Conservation (phyloP, 2,797 vertebrate genomes). For the Clarias fuscus region DNA sequence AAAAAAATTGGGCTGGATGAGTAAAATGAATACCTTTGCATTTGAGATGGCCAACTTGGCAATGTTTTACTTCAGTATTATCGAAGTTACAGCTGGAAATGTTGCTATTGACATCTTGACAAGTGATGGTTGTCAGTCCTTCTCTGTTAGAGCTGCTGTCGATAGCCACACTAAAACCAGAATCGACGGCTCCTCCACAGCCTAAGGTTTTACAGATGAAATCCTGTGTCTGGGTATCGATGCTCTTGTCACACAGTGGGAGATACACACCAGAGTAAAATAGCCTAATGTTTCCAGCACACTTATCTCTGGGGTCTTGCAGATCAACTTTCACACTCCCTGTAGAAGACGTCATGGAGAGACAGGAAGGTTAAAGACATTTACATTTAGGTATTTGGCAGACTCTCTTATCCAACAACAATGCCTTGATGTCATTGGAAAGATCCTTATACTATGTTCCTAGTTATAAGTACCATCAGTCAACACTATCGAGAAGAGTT, state of each 20-base stretch:
- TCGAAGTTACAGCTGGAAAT: constrained; percentile 11
- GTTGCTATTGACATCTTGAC: rapidly evolving
- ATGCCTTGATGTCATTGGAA: no score
- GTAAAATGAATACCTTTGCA: constrained; percentile 46
- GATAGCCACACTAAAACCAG: rapidly evolving
- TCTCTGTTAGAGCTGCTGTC: rapidly evolving
- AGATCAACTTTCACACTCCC: constrained; percentile 56
- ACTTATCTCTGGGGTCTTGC: constrained; percentile 29
- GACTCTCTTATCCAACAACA: no score
- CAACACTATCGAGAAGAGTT: no score
- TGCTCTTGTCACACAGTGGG: constrained; percentile 1
- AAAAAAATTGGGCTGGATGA: background rate
- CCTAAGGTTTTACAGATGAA: constrained; percentile 52
- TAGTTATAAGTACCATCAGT: no score
- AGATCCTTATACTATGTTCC: no score
- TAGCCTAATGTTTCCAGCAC: constrained; percentile 62
- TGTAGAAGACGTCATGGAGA: constrained; percentile 34
- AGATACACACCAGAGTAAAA: background rate
- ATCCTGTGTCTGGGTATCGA: rapidly evolving
- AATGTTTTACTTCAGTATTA: rapidly evolving
- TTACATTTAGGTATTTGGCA: no score
- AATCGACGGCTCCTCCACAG: constrained; percentile 48
- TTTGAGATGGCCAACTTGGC: constrained; percentile 15
- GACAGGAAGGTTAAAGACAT: background rate
- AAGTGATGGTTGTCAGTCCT: constrained; percentile 7